Evolutionary conservation across 2,797 vertebrate genomes (phyloP).

Genomic region (Pitangus sulphuratus): DNA sequence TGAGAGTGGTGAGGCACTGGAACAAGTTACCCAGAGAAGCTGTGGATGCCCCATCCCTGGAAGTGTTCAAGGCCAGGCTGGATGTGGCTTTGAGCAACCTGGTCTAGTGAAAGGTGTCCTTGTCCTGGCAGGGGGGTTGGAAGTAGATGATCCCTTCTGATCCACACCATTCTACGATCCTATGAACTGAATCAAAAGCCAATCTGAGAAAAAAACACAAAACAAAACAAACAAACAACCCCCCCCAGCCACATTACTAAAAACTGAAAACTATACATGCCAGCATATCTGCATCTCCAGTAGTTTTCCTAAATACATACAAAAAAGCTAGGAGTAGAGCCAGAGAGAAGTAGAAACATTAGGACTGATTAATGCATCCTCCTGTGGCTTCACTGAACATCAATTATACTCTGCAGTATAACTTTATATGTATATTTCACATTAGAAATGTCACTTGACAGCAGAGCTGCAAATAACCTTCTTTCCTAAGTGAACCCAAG

Average conservation of each 20-base stretch:
- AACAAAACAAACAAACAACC: neutral
- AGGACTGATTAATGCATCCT: neutral
- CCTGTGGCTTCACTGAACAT: neutral
- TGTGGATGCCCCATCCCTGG: neutral
- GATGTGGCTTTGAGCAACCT: neutral
- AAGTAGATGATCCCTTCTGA: neutral
- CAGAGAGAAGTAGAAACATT: neutral
- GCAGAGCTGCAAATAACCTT: neutral
- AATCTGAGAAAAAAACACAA: neutral
- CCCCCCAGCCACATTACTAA: neutral
- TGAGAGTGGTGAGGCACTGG: neutral
- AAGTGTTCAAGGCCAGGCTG: neutral
- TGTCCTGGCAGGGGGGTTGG: neutral
- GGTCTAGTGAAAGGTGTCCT: neutral
- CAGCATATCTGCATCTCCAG: neutral
- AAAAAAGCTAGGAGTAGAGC: neutral
- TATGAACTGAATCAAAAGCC: neutral
- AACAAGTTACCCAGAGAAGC: neutral
- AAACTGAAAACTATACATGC: neutral
- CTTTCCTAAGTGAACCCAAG: neutral
- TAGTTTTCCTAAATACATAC: neutral
- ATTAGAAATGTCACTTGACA: neutral
- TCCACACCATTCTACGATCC: neutral
- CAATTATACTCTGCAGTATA: neutral
- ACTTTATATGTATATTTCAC: neutral